Evolutionary conservation across 2,113 vertebrate species (phyloP).

Genomic region (Cavia porcellus): DNA sequence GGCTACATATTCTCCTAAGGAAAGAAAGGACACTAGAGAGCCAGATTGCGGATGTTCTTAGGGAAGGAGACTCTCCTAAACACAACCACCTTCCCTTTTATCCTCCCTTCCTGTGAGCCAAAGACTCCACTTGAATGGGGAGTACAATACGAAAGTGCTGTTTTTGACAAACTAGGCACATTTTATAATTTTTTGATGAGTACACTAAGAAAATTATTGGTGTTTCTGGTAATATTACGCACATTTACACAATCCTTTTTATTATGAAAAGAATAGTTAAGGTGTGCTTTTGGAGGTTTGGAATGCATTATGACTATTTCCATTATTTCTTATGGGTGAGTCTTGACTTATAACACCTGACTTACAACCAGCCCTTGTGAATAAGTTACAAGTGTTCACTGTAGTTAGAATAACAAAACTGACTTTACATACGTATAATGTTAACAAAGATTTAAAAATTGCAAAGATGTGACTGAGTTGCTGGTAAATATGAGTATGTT

Average conservation of each 20-base stretch:
- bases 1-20: no score
- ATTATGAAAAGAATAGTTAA: neutral
- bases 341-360: neutral
- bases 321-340: neutral
- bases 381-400: neutral
- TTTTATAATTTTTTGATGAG: neutral
- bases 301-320: neutral
- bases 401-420: constrained; percentile 57
- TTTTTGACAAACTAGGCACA: neutral
- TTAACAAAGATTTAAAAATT: neutral
- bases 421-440: neutral
- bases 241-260: neutral
- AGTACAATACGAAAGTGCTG: neutral
- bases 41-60: neutral
- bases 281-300: neutral
- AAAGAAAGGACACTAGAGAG: neutral
- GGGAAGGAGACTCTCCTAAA: neutral
- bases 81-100: no score
- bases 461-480: neutral
- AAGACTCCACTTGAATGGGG: neutral
- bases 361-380: neutral
- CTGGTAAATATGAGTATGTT: constrained; percentile 13
- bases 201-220: neutral
- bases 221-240: neutral
- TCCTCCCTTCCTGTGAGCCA: no score